Percentiles rank a stretch among this genome's conserved stretches.
Conservation (phyloP, 2,888 invertebrate genomes). For the Coleophora deauratella region DNA sequence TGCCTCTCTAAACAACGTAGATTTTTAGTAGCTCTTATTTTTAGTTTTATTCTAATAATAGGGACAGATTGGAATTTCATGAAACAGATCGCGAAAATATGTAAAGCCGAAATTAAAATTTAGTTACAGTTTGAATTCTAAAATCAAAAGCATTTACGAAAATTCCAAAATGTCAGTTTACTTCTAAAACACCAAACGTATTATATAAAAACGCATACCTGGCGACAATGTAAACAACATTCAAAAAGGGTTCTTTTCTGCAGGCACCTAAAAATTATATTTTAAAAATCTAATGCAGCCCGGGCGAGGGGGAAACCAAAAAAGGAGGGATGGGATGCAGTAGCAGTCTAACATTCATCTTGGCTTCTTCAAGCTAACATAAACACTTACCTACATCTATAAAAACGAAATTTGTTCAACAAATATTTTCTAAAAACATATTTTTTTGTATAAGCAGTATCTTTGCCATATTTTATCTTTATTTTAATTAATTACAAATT, state of each 20-base stretch:
- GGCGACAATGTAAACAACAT: conserved; percentile 75
- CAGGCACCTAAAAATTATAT: conserved; percentile 74
- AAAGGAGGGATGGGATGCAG: conserved; percentile 57
- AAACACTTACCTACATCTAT: conserved; percentile 71
- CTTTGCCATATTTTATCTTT: conserved; percentile 30
- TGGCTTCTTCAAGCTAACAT: conserved; percentile 73
- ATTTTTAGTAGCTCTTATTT: no score
- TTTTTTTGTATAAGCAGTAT: conserved; percentile 57
- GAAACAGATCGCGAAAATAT: no score
- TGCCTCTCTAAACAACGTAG: no score
- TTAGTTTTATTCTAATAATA: no score
- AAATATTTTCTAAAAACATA: conserved; percentile 53
- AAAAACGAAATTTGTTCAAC: conserved; percentile 48
- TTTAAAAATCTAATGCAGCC: conserved; percentile 67
- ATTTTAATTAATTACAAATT: neutral
- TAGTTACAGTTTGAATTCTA: no score
- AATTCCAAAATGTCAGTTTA: conserved; percentile 8
- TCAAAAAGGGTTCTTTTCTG: conserved; percentile 68
- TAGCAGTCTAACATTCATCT: conserved; percentile 73
- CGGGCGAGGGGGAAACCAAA: conserved; percentile 61
- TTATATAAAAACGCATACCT: conserved; percentile 68
- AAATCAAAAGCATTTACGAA: neutral
- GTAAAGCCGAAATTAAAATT: no score
- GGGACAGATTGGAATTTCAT: no score
- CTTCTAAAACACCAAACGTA: conserved; percentile 28